Percentiles rank a stretch among this genome's conserved stretches.
phyloP scores from a whole-genome alignment of 2,888 invertebrate species.

The Drosophila colorata region DNA sequence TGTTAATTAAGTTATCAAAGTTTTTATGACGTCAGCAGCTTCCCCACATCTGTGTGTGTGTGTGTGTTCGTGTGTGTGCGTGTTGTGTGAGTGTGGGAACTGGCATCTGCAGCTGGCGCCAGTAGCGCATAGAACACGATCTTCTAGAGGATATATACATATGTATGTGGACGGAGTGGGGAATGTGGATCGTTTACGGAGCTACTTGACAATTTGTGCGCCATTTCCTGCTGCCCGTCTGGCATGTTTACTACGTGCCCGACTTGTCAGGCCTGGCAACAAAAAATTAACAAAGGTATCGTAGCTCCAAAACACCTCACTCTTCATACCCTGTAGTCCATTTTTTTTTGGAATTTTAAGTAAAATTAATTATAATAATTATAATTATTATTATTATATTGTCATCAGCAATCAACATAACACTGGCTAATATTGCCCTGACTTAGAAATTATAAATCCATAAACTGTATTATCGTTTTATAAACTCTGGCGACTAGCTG shows the following conservation, averaged over 20 bases:
- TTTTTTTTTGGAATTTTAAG: no score
- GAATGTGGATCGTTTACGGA: slow-evolving; percentile 46
- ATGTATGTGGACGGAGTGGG: neutral
- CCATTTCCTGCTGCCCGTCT: slow-evolving; percentile 47
- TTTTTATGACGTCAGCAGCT: slow-evolving; percentile 76
- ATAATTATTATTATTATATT: no score
- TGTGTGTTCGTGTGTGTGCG: slow-evolving; percentile 3
- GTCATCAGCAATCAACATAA: no score
- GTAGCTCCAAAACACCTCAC: neutral
- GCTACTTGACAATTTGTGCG: slow-evolving; percentile 56
- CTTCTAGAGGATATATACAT: neutral
- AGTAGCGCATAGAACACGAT: slow-evolving; percentile 43
- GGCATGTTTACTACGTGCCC: slow-evolving; percentile 27
- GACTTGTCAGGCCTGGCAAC: slow-evolving; percentile 11
- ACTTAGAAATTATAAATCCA: no score
- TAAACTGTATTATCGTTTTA: no score
- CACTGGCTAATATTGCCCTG: no score
- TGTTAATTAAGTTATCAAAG: slow-evolving; percentile 78
- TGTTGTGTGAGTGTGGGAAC: slow-evolving; percentile 4
- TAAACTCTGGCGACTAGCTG: no score
- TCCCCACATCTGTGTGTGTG: neutral
- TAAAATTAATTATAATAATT: no score
- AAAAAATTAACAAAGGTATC: neutral
- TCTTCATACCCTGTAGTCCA: slow-evolving; percentile 23
- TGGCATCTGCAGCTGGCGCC: slow-evolving; percentile 59